These are phyloP conservation scores for Glomeris marginata DNA, from an alignment of 2,888 invertebrate species.

Conservation along the genomic window DNA sequence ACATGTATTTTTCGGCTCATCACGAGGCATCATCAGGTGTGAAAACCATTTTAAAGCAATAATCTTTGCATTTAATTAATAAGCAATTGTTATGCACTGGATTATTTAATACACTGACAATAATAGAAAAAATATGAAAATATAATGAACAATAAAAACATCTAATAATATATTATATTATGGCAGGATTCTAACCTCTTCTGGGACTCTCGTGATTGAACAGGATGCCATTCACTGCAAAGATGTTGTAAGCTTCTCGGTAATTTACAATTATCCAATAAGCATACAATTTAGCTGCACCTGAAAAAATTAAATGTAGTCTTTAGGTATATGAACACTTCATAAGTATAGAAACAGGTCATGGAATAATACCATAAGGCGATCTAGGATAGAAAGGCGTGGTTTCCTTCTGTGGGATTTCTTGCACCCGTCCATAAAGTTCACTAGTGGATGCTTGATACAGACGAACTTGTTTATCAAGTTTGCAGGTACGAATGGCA, in stretches of 20 bases:
- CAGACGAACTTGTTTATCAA: constrained; percentile 64
- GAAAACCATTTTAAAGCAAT: not conserved
- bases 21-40: no score
- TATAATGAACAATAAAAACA: not conserved
- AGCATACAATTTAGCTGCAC: constrained; percentile 87
- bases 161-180: not conserved
- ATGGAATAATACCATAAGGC: constrained; percentile 64
- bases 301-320: constrained; percentile 34
- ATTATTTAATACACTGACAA: not conserved
- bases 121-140: not conserved
- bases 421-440: constrained; percentile 80
- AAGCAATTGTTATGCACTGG: not conserved
- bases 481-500: constrained; percentile 74
- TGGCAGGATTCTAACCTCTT: constrained; percentile 37
- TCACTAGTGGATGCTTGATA: constrained; percentile 96
- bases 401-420: constrained; percentile 83
- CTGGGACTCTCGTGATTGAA: constrained; percentile 96
- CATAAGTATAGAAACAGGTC: constrained; percentile 3
- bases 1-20: no score
- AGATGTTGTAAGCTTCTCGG: constrained; percentile 87
- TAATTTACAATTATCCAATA: constrained; percentile 95
- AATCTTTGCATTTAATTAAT: no score
- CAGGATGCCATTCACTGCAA: constrained; percentile 86
- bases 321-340: not conserved
- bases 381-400: constrained; percentile 94